Evolutionary conservation across 2,113 vertebrate species (phyloP), one percentile per base, ranked within the genome.

Genomic region (Glaucomys volans): DNA sequence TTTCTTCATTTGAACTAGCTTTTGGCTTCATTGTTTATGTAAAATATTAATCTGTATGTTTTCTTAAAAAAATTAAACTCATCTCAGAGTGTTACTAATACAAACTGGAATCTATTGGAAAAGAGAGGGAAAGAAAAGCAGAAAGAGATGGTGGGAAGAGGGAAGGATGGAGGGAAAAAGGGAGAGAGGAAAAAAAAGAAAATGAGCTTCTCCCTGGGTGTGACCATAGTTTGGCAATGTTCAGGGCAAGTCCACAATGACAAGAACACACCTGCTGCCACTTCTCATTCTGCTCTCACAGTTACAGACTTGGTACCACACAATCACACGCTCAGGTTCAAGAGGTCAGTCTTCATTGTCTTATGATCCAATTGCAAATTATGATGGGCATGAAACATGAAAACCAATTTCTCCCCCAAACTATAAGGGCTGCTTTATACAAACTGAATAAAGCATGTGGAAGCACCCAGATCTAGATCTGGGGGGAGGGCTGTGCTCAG

Each of bases 111-210:
- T 79, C 22, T 86, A 16, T 1, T 62, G 44, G 40, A 9, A 11
- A 52, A 5, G 0, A 66, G 42, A 18, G 13, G 0, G 1, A n/a
- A 6, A 4, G 28, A 37, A 10, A 62, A 8, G 24, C 12, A n/a
- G 11, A 7, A 11, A 37, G 13, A 10, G 11, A 37, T 69, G 0
- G 3, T 4, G n/a, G 3, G 2, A 1, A 7, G 44, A 1, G 24
- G 7, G 1, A 16, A 8, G 1, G 6, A n/a, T 22, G 35, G 17
- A 6, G 47, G 40, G 40, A 24, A 16, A 3, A 10, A 4, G 3
- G 2, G 10, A 28, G 12, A 18, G 14, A 22, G 42, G 28, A 32
- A 20, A 7, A 18, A 44, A 37, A 87, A 84, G 64, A n/a, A 74
- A 54, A 24, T 1, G 4, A 80, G 13, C 18, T 8, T 75, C 30